Base-by-base conservation (phyloP, 2,888 invertebrate species). In the Spodoptera picta region DNA sequence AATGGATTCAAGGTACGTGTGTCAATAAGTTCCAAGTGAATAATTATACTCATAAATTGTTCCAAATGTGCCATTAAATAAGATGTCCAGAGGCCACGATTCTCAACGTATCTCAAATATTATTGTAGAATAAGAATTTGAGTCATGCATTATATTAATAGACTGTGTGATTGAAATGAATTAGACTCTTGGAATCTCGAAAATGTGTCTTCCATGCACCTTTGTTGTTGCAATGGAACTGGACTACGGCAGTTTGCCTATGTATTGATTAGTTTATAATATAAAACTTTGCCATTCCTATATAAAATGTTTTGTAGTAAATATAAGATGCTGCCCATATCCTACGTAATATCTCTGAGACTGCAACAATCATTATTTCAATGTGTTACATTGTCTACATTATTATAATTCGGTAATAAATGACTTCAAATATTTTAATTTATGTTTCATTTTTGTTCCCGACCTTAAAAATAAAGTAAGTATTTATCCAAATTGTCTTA, bases 21-120 rank as follows among this genome's bases (percentile, higher is more conserved):
- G 51, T 68, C 46, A 42, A 65, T 75, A 65, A 68, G 76, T 69
- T 73, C 52, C 63, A 72, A 67, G 47, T 70, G 72, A 80, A 77
- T 60, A 68, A 69, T 77, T 80, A 73, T 77, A 80, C 78, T 80
- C 75, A 79, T 69, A 79, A 80, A 70, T 73, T 80, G 75, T 80
- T 80, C 75, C 67, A 78, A 73, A 75, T 79, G 79, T 79, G 79
- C 79, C 79, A 79, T 79, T 69, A 67, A 73, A 68, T 72, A 75
- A 57, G 67, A 70, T 65, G 65, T 65, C 59, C 73, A 60, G 73
- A 67, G 51, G 66, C 66, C 69, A 65, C 60, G 57, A 69, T 76
- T 75, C 71, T 75, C 79, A 71, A 69, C 65, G 69, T 72, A 75
- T 77, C 81, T 75, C 79, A 73, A 77, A 73, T 71, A 48, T 73